phyloP scores from a whole-genome alignment of 2,113 vertebrate genomes.

The Thryonomys swinderianus region DNA sequence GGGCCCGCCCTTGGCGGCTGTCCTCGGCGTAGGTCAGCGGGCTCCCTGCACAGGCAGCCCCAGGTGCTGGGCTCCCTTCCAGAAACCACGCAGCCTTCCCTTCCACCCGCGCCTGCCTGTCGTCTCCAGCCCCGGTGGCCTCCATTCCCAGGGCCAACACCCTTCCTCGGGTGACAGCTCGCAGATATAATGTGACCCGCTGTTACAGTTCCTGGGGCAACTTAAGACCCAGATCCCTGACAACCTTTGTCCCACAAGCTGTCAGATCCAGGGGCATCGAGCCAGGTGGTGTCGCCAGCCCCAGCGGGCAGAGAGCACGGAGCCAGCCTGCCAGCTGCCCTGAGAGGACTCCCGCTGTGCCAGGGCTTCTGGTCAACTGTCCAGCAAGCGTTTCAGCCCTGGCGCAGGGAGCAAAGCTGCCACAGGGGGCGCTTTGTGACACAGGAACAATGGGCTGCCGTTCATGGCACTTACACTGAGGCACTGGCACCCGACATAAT shows the following conservation, averaged over 20 bases:
- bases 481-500: not conserved
- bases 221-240: constrained; percentile 10
- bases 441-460: not conserved
- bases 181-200: not conserved
- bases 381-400: not conserved
- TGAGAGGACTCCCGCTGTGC: not conserved
- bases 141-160: too few species aligned
- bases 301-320: not conserved
- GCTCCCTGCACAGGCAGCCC: too few species aligned
- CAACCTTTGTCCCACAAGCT: constrained; percentile 8
- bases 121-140: too few species aligned
- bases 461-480: not conserved
- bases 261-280: not conserved
- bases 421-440: not conserved
- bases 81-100: too few species aligned
- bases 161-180: too few species aligned
- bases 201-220: not conserved
- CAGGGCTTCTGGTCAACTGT: not conserved
- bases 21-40: too few species aligned
- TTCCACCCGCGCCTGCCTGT: too few species aligned
- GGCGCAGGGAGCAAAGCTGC: not conserved
- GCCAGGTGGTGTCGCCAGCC: not conserved
- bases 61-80: too few species aligned
- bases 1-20: too few species aligned
- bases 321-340: not conserved